Percentiles rank a stretch among this genome's conserved stretches.
These are phyloP conservation scores for Troglohyphantes excavatus DNA, from an alignment of 2,888 invertebrate genomes.

Conservation along the genomic window DNA sequence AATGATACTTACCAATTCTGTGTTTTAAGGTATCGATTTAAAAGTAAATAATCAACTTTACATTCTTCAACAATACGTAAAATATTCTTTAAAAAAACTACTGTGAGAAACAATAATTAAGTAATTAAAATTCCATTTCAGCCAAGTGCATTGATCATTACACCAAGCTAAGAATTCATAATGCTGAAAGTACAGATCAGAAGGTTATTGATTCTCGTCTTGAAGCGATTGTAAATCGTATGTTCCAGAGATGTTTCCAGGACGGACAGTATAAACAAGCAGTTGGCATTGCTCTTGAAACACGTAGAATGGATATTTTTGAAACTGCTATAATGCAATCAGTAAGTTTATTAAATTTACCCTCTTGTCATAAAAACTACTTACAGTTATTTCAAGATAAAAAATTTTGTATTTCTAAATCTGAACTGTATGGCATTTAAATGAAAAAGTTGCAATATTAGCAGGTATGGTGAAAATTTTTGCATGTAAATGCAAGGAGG, in stretches of 20 bases:
- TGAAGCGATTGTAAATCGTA: slow-evolving; percentile 96
- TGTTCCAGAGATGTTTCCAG: slow-evolving; percentile 97
- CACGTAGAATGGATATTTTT: slow-evolving; percentile 98
- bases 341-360: slow-evolving; percentile 81
- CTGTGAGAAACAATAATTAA: too few relatives aligned
- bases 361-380: not conserved
- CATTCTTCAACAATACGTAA: too few relatives aligned
- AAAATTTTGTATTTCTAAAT: not conserved
- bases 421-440: not conserved
- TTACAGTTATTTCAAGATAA: not conserved
- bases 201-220: slow-evolving; percentile 84
- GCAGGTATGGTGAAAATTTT: too few relatives aligned
- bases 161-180: slow-evolving; percentile 90
- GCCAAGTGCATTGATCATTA: slow-evolving; percentile 99
- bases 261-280: slow-evolving; percentile 98
- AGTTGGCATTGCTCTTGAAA: slow-evolving; percentile 97
- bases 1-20: too few relatives aligned
- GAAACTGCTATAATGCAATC: slow-evolving; percentile 94
- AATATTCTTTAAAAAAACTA: too few relatives aligned
- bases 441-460: not conserved
- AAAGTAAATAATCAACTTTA: too few relatives aligned
- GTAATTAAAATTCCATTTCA: slow-evolving; percentile 82
- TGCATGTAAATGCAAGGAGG: too few relatives aligned
- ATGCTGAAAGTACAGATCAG: slow-evolving; percentile 86
- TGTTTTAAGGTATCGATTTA: too few relatives aligned